phyloP scores from a whole-genome alignment of 2,888 invertebrate genomes.

The Philhelius pedissequus region DNA sequence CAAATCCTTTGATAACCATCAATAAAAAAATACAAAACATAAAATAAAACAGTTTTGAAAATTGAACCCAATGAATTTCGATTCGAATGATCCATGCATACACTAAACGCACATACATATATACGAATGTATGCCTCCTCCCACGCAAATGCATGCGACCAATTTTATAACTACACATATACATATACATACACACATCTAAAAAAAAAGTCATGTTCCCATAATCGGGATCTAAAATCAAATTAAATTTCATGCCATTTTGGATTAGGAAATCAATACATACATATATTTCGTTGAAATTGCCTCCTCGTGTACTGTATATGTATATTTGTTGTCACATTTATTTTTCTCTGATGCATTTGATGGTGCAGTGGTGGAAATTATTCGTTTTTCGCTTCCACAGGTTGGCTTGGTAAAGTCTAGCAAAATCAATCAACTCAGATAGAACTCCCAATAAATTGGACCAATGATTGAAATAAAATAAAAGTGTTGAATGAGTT shows the following conservation, averaged over 20 bases:
- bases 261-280: slow-evolving; percentile 58
- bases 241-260: slow-evolving; percentile 61
- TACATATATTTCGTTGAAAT: slow-evolving; percentile 5
- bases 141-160: slow-evolving; percentile 10
- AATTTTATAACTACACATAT: too few relatives aligned
- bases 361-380: background rate
- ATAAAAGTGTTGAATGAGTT: background rate
- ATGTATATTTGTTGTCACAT: background rate
- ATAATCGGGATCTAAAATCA: slow-evolving; percentile 55
- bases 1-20: slow-evolving; percentile 56
- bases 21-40: slow-evolving; percentile 13
- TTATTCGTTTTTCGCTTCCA: background rate
- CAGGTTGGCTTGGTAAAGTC: background rate
- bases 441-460: background rate
- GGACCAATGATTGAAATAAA: background rate
- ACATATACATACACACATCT: too few relatives aligned
- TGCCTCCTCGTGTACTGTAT: background rate
- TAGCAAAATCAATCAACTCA: background rate
- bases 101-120: too few relatives aligned
- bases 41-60: slow-evolving; percentile 17
- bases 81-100: too few relatives aligned
- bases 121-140: too few relatives aligned
- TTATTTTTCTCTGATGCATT: background rate
- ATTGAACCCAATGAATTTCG: slow-evolving; percentile 14
- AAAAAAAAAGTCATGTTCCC: slow-evolving; percentile 36